Conservation (phyloP, 30 jellyfish, hydroid and myxozoan genomes). For the Cassiopea andromeda region DNA sequence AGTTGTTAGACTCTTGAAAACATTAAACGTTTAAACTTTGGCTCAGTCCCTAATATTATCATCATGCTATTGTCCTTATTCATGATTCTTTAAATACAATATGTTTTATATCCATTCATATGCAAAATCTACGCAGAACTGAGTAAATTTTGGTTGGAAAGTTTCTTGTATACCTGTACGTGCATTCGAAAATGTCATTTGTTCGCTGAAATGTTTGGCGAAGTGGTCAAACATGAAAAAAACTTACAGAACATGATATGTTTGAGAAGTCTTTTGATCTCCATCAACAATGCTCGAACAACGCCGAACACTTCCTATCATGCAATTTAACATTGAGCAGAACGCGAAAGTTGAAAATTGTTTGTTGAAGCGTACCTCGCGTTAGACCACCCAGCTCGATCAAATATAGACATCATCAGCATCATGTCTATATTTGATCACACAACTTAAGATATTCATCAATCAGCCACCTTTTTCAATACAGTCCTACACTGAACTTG, state of each 20-base stretch:
- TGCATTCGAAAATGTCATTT: not conserved
- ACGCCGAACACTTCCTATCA: not conserved
- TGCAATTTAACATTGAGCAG: not conserved
- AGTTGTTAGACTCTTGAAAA: not conserved
- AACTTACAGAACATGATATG: not conserved
- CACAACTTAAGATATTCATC: too few species aligned
- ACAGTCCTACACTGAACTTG: too few species aligned
- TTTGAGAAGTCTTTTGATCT: not conserved
- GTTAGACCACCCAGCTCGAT: not conserved
- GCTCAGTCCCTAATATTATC: not conserved
- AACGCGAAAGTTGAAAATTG: not conserved
- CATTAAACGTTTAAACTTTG: not conserved
- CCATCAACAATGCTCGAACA: not conserved
- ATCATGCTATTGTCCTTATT: not conserved
- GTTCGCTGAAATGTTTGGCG: not conserved
- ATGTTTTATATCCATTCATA: not conserved
- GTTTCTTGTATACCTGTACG: not conserved
- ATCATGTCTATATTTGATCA: too few species aligned
- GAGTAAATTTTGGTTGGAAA: not conserved
- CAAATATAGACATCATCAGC: too few species aligned
- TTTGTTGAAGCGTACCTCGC: not conserved
- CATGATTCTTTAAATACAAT: not conserved
- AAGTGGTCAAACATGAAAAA: not conserved
- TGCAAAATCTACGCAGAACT: not conserved
- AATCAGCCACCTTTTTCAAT: too few species aligned